Conservation (phyloP, 2,113 vertebrate genomes). For the Oreotrochilus melanogaster region DNA sequence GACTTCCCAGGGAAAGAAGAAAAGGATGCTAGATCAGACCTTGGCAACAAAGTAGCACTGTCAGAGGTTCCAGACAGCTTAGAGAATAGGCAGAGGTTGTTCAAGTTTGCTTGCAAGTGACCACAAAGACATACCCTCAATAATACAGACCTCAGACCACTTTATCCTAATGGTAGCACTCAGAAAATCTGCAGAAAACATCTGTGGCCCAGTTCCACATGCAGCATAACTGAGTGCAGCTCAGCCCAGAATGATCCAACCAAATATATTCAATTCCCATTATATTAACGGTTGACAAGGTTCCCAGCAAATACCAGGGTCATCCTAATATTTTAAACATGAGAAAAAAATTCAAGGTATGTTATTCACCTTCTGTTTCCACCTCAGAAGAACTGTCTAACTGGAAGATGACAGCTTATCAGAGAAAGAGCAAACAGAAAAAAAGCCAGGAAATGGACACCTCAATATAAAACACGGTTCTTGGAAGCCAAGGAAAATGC, state of each 20-base stretch:
- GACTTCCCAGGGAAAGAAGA: neutral
- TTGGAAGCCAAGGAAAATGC: neutral
- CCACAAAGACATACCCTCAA: neutral
- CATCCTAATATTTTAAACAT: neutral
- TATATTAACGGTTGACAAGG: neutral
- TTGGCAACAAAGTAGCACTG: neutral
- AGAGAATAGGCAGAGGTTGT: neutral
- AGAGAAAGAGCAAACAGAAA: neutral
- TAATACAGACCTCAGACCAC: neutral
- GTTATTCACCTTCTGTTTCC: neutral
- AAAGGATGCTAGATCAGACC: neutral
- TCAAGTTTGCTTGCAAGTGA: neutral
- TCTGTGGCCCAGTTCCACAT: rapidly evolving
- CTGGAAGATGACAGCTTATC: neutral
- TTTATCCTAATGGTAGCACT: too few relatives aligned
- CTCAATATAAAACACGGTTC: rapidly evolving
- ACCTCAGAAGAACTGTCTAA: rapidly evolving
- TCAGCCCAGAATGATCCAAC: neutral
- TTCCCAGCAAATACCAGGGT: neutral
- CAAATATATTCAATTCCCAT: neutral
- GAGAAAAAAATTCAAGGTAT: neutral
- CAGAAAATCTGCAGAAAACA: neutral
- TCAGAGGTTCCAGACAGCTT: neutral
- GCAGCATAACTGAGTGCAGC: neutral
- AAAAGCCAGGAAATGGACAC: neutral